phyloP scores from a whole-genome alignment of 2,113 vertebrate genomes.

The Triplophysa dalaica region DNA sequence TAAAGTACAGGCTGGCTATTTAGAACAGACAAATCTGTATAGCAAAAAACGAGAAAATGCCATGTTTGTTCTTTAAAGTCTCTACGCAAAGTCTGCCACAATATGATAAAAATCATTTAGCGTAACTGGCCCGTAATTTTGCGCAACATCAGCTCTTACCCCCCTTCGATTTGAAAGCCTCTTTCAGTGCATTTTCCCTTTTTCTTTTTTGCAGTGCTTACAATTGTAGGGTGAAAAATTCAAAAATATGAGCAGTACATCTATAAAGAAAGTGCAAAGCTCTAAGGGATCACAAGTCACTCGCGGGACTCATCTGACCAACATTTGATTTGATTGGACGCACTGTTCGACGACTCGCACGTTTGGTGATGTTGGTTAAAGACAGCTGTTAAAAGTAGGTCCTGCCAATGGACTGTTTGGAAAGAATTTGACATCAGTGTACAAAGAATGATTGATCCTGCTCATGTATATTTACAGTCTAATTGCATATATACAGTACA shows the following conservation, averaged over 20 bases:
- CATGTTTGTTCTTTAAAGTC: conserved; percentile 23
- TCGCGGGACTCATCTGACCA: conserved; percentile 3
- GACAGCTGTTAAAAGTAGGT: conserved; percentile 29
- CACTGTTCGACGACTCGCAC: conserved; percentile 15
- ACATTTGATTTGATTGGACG: conserved; percentile 5
- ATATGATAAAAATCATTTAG: conserved; percentile 10
- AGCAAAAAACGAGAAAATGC: conserved; percentile 50
- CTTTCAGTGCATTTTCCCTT: conserved; percentile 4
- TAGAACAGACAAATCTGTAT: conserved; percentile 66
- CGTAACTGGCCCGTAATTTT: conserved; percentile 1
- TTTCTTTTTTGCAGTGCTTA: conserved; percentile 43
- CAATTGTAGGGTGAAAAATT: conserved; percentile 47
- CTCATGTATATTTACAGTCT: conserved; percentile 48
- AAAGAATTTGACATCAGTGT: conserved; percentile 56
- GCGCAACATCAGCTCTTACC: conserved; percentile 18
- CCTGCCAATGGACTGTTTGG: conserved; percentile 26
- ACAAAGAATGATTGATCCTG: conserved; percentile 43
- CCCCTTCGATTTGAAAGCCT: not conserved
- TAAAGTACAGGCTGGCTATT: conserved; percentile 52
- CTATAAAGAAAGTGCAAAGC: conserved; percentile 41
- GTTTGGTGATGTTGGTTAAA: not conserved
- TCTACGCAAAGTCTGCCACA: conserved; percentile 7
- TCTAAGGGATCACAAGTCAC: conserved; percentile 38
- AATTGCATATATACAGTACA: conserved; percentile 55
- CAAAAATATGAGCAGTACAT: conserved; percentile 47